A percentile compares a stretch with the other conserved stretches of the same genome.
These are phyloP conservation scores for Microctonus aethiopoides DNA, from an alignment of 2,888 invertebrate species.

Conservation along the genomic window DNA sequence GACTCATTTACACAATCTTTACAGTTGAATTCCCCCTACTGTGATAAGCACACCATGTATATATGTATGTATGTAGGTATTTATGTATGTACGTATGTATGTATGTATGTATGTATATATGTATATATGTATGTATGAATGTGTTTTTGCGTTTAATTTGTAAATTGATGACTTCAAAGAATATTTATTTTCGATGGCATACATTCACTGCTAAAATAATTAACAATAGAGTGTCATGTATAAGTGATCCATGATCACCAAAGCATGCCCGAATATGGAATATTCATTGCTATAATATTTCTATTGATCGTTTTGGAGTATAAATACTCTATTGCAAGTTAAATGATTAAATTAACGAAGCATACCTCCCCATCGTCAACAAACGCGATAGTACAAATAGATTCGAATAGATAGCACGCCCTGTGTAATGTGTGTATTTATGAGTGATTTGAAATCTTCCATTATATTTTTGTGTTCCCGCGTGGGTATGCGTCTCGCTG, in stretches of 20 bases:
- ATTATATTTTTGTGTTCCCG: slow-evolving; percentile 52
- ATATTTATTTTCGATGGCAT: slow-evolving; percentile 26
- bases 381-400: slow-evolving; percentile 50
- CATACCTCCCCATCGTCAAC: slow-evolving; percentile 24
- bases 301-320: not conserved
- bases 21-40: not conserved
- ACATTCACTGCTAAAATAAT: slow-evolving; percentile 14
- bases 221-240: slow-evolving; percentile 2
- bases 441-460: slow-evolving; percentile 18
- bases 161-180: slow-evolving; percentile 25
- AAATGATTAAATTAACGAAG: slow-evolving; percentile 23
- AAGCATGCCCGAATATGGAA: slow-evolving; percentile 33
- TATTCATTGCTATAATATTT: slow-evolving; percentile 8
- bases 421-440: slow-evolving; percentile 50
- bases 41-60: not conserved
- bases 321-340: slow-evolving; percentile 11
- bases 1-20: slow-evolving; percentile 39
- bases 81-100: slow-evolving; percentile 13
- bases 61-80: slow-evolving; percentile 24
- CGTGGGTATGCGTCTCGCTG: slow-evolving; percentile 58
- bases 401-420: slow-evolving; percentile 57
- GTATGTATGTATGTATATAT: not conserved
- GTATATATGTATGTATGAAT: no score
- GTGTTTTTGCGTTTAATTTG: no score
- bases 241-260: slow-evolving; percentile 20